Conservation (phyloP, 2,113 vertebrate genomes). For the Pedetes capensis region DNA sequence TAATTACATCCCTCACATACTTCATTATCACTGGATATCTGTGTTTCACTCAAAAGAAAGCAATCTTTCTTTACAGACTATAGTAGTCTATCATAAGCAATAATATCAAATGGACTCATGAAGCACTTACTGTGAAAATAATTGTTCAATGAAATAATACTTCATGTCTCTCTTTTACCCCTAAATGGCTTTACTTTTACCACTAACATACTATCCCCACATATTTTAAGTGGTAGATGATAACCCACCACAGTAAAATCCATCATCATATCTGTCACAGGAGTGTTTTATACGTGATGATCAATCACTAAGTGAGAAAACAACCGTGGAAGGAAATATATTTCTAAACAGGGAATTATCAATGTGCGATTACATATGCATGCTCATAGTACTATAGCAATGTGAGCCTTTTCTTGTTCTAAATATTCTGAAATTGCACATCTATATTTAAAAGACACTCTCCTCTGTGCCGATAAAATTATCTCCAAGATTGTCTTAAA, state of each 20-base stretch:
- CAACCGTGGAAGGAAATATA: neutral
- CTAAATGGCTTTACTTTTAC: neutral
- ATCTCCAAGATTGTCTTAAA: neutral
- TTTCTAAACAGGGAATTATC: neutral
- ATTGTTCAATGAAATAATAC: neutral
- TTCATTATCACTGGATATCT: neutral
- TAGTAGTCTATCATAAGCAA: neutral
- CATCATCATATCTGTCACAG: neutral
- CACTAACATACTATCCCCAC: neutral
- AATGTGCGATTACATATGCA: neutral
- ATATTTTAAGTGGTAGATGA: neutral
- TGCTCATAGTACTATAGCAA: neutral
- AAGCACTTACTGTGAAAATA: neutral
- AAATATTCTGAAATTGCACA: neutral
- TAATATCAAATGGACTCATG: neutral
- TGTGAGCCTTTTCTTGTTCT: neutral
- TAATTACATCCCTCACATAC: neutral
- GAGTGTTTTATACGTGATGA: neutral
- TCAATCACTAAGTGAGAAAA: neutral
- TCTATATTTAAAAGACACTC: slow-evolving; percentile 26
- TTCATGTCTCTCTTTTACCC: neutral
- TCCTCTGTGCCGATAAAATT: neutral
- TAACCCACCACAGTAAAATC: neutral
- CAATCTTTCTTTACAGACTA: neutral
- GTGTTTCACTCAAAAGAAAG: neutral